Evolutionary conservation across 2,888 invertebrate species (phyloP), one percentile per base, ranked within the genome.

Genomic region (Cheiracanthium punctorium): DNA sequence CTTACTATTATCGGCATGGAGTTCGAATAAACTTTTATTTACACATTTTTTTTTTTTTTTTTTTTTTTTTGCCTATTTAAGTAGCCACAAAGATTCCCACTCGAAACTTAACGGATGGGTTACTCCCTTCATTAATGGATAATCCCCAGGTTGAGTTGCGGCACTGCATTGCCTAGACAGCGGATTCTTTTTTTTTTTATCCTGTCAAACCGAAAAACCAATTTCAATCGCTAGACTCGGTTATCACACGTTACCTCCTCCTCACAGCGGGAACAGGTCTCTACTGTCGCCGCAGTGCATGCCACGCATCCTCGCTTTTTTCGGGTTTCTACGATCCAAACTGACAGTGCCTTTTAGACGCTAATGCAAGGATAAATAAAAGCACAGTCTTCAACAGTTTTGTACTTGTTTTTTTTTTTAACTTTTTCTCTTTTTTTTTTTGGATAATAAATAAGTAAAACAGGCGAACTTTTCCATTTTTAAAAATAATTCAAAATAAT

Each of bases 241-340:
- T 48, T 48, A 48, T 48, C 2, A 2, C 43, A 12, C 43, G 43
- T 48, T 48, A 48, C 14, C 43, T 2, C 43, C 14, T 37, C 10
- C 43, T 48, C 14, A 2, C 43, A 14, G 32, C 5, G 43, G 43
- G 20, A 41, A 43, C 14, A 41, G 2, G 32, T 20, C 12, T 8
- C 10, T 20, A 17, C 52, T 74, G 74, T 81, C 81, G 33, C 74
- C 74, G 81, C 69, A 5, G n/a, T 1, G 29, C 64, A 20, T 65
- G n/a, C 33, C 37, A 74, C 74, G 81, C 81, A 5, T 73, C 37
- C 73, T 72, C 67, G 73, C 33, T 24, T 65, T 37, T 10, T 1
- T 17, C 30, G 5, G 48, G 7, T 14, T 10, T 65, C 48, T 33
- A n/a, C 73, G 64, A 80, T 80, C 8, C 30, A 33, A 20, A 8